Evolutionary conservation across 1,140 invertebrate species (phyloP).

Genomic region (Megalonaias nervosa): DNA sequence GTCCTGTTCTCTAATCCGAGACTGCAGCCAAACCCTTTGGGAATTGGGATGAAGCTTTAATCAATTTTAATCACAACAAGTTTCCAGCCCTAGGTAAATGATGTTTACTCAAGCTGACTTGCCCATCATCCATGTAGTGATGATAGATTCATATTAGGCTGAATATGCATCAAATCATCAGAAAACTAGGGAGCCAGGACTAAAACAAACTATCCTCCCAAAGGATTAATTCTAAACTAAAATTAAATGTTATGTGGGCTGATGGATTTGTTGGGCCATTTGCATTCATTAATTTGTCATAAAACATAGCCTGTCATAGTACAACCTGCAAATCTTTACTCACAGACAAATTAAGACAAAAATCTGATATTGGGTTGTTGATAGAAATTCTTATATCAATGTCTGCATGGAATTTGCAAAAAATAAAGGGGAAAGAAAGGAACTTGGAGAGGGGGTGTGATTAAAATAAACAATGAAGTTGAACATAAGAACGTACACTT

Average conservation of each 20-base stretch:
- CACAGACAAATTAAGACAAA: too few relatives aligned
- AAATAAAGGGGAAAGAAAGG: too few relatives aligned
- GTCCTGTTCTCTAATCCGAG: constrained; percentile 9
- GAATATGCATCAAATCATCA: constrained; percentile 20
- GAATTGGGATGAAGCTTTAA: constrained; percentile 36
- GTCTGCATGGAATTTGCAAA: too few relatives aligned
- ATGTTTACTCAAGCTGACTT: constrained; percentile 28
- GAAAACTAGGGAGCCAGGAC: constrained; percentile 12
- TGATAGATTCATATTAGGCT: constrained; percentile 31
- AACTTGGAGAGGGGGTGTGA: too few relatives aligned
- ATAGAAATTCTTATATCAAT: too few relatives aligned
- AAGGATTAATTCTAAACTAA: constrained; percentile 17
- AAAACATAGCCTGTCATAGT: too few relatives aligned
- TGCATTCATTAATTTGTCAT: too few relatives aligned
- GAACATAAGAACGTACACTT: too few relatives aligned
- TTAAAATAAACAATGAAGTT: too few relatives aligned
- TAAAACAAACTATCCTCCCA: constrained; percentile 25
- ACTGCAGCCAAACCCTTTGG: constrained; percentile 24
- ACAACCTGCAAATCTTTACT: too few relatives aligned
- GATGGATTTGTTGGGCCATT: too few relatives aligned
- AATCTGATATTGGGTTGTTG: too few relatives aligned
- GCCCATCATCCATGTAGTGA: constrained; percentile 5
- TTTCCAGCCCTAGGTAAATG: constrained; percentile 22
- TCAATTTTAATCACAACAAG: constrained; percentile 35
- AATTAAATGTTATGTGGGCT: constrained; percentile 19